Percentiles rank a stretch among this genome's conserved stretches.
These are phyloP conservation scores for Junco hyemalis DNA, from an alignment of 2,113 vertebrate genomes.

Conservation along the genomic window DNA sequence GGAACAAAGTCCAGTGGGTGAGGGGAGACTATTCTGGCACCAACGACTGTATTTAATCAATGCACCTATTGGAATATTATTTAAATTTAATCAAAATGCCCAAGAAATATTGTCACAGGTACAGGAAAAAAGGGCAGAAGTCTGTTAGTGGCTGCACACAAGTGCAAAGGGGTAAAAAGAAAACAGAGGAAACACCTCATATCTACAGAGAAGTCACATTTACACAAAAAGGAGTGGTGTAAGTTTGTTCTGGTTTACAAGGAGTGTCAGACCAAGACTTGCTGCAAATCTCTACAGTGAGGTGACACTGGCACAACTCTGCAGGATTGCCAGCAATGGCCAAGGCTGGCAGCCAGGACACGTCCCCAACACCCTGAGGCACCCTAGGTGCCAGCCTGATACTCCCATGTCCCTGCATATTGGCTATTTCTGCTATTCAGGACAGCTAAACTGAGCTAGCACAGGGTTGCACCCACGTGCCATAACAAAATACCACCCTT, in stretches of 20 bases:
- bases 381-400: background rate
- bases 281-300: background rate
- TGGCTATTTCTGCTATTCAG: background rate
- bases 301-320: rapidly evolving
- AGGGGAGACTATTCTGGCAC: background rate
- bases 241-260: background rate
- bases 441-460: background rate
- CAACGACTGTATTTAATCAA: background rate
- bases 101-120: background rate
- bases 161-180: background rate
- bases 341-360: background rate
- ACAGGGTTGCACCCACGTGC: background rate
- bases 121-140: background rate
- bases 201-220: background rate
- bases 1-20: background rate
- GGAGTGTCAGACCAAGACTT: background rate
- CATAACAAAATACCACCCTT: background rate
- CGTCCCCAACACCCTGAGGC: rapidly evolving
- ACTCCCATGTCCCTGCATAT: background rate
- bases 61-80: rapidly evolving
- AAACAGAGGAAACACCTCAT: background rate
- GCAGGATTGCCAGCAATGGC: background rate
- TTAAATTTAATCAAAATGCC: background rate
- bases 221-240: background rate
- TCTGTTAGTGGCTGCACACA: background rate